A percentile compares a stretch with the other conserved stretches of the same genome.
Evolutionary conservation across 2,113 vertebrate species (phyloP).

Genomic region (Misgurnus anguillicaudatus): DNA sequence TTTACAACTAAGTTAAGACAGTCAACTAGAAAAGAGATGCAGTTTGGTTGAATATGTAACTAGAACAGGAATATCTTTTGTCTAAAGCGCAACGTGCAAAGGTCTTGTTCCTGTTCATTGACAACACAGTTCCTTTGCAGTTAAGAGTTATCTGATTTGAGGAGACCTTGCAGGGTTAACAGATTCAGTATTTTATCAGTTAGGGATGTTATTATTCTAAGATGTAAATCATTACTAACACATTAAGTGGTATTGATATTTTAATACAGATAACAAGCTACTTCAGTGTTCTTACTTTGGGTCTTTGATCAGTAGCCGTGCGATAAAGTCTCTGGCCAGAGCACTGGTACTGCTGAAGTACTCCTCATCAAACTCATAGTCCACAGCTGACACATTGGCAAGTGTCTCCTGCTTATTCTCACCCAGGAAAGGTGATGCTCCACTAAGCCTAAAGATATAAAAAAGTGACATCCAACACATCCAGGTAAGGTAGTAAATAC

Average conservation of each 20-base stretch:
- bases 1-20: conserved; percentile 12
- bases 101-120: conserved; percentile 22
- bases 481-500: neutral
- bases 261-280: neutral
- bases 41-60: conserved; percentile 12
- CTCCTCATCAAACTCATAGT: conserved; percentile 95
- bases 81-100: conserved; percentile 2
- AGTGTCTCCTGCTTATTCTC: conserved; percentile 97
- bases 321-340: conserved; percentile 97
- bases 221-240: too few species aligned
- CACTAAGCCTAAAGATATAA: conserved; percentile 82
- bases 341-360: conserved; percentile 92
- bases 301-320: conserved; percentile 91
- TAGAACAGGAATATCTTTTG: conserved; percentile 44
- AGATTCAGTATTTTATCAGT: neutral
- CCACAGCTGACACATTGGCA: conserved; percentile 97
- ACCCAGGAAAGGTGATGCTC: conserved; percentile 95
- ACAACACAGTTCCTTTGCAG: neutral
- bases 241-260: neutral
- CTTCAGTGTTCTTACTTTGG: conserved; percentile 83
- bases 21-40: neutral
- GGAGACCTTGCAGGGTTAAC: neutral
- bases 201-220: too few species aligned
- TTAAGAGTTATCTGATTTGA: neutral
- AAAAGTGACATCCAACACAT: neutral